These are phyloP conservation scores for Melieria picta DNA, from an alignment of 2,888 invertebrate species.

Conservation along the genomic window DNA sequence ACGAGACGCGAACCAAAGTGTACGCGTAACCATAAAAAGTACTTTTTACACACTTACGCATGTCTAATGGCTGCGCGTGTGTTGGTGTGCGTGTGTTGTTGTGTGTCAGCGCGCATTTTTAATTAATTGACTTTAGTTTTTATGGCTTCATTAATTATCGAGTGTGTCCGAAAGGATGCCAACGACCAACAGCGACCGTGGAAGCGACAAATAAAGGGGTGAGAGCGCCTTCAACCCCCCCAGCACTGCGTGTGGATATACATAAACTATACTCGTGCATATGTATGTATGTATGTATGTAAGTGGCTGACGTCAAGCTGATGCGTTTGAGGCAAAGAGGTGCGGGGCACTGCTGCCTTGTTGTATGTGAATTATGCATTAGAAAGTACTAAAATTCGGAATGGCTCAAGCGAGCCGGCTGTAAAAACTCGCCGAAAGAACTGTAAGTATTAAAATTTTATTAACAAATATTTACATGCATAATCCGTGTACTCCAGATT, in stretches of 20 bases:
- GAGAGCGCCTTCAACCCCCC: no score
- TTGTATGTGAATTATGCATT: constrained; percentile 29
- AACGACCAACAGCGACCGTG: constrained; percentile 18
- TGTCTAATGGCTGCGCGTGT: no score
- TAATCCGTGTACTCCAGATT: constrained; percentile 10
- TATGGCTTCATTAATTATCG: constrained; percentile 61
- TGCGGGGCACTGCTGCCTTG: no score
- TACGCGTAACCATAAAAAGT: constrained; percentile 25
- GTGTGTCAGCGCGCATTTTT: constrained; percentile 51
- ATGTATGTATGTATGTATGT: constrained; percentile 1
- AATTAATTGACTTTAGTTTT: constrained; percentile 61
- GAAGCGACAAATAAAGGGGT: constrained; percentile 5
- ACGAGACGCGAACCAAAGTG: constrained; percentile 19
- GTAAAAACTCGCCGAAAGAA: constrained; percentile 43
- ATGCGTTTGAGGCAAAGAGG: no score
- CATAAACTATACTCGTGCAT: neutral
- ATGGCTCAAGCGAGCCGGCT: constrained; percentile 21
- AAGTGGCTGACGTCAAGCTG: neutral
- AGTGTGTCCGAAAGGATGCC: constrained; percentile 18
- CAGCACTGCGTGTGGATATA: no score
- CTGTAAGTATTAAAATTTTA: constrained; percentile 57
- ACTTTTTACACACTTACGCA: neutral
- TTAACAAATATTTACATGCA: constrained; percentile 51
- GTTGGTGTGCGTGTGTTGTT: no score
- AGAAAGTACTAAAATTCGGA: constrained; percentile 28